Percentiles rank a stretch among this genome's conserved stretches.
Conservation (phyloP, 2,888 invertebrate genomes). For the Melieria crassipennis region DNA sequence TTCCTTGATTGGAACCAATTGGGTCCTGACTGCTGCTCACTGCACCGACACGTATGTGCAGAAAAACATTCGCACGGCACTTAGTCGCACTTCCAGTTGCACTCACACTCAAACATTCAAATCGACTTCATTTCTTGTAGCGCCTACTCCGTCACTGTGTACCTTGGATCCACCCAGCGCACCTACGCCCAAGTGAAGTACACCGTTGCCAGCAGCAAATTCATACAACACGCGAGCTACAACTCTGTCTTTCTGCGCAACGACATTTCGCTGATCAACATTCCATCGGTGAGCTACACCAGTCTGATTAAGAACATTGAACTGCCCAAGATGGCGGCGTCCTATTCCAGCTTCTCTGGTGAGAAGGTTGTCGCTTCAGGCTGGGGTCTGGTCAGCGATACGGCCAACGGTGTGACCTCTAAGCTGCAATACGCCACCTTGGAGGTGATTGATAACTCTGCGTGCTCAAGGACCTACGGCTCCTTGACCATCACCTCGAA, state of each 20-base stretch:
- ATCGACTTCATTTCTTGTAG: slow-evolving; percentile 38
- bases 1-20: slow-evolving; percentile 49
- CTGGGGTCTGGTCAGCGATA: slow-evolving; percentile 63
- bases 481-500: slow-evolving; percentile 32
- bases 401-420: slow-evolving; percentile 42
- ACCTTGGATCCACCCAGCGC: slow-evolving; percentile 53
- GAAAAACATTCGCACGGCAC: too few species aligned
- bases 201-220: slow-evolving; percentile 47
- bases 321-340: slow-evolving; percentile 45
- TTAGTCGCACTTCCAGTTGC: background rate
- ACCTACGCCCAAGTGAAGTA: slow-evolving; percentile 48
- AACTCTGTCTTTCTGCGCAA: slow-evolving; percentile 47
- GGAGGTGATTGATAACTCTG: slow-evolving; percentile 54
- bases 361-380: slow-evolving; percentile 62
- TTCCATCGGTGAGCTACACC: slow-evolving; percentile 41
- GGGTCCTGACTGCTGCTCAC: slow-evolving; percentile 57
- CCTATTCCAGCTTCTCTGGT: slow-evolving; percentile 57
- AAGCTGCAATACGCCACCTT: slow-evolving; percentile 58
- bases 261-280: slow-evolving; percentile 56
- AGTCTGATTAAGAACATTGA: slow-evolving; percentile 39
- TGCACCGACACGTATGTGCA: slow-evolving; percentile 52
- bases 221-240: slow-evolving; percentile 61
- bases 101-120: background rate
- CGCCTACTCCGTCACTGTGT: slow-evolving; percentile 47
- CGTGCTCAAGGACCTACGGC: slow-evolving; percentile 55